Percentiles rank a stretch among this genome's conserved stretches.
Conservation (phyloP, 2,113 vertebrate species). For the Galbula dea region DNA sequence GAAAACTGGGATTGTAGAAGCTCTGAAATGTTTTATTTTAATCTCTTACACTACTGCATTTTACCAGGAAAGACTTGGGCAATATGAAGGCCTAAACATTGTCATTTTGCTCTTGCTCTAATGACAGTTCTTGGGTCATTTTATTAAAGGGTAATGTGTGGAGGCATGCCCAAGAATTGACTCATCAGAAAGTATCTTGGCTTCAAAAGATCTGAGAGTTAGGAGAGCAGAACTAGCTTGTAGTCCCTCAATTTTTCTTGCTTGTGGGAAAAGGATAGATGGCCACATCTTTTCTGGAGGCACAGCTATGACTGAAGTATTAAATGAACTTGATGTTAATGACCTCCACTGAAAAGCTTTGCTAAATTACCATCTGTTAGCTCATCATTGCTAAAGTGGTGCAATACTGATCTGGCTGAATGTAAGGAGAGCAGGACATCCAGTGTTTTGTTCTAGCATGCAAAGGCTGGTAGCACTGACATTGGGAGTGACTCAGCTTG, state of each 20-base stretch:
- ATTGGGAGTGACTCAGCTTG: not conserved
- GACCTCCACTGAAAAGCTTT: not conserved
- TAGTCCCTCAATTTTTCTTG: not conserved
- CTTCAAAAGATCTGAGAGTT: not conserved
- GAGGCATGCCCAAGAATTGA: not conserved
- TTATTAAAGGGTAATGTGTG: not conserved
- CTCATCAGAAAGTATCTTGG: not conserved
- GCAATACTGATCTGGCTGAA: not conserved
- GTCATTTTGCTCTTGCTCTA: not conserved
- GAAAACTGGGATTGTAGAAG: not conserved
- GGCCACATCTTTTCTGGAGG: not conserved
- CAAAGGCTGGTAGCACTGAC: not conserved
- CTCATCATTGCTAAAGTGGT: not conserved
- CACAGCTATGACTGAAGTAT: not conserved
- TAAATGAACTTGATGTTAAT: not conserved
- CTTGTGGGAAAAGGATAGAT: not conserved
- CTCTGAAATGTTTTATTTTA: not conserved
- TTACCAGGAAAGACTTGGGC: not conserved
- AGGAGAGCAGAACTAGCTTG: not conserved
- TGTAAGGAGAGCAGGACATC: not conserved
- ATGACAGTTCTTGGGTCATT: not conserved
- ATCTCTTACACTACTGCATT: not conserved
- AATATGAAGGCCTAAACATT: not conserved
- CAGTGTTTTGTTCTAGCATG: not conserved
- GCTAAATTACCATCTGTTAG: constrained; percentile 5